Base-by-base conservation (phyloP, 1,140 invertebrate genomes). In the Brevipalpus yothersi region DNA sequence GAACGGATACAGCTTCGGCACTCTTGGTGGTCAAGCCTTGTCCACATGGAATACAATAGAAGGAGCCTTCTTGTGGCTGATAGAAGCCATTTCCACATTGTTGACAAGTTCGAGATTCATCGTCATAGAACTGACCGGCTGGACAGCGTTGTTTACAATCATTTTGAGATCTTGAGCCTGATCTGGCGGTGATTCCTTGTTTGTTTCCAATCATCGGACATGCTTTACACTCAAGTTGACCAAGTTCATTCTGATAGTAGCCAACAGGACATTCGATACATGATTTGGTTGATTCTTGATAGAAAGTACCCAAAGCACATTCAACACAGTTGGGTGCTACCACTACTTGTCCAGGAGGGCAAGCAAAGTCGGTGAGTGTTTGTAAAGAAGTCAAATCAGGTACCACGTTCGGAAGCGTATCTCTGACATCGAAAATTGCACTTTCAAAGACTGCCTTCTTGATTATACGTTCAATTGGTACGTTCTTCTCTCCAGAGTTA, bases 41-140 rank as follows among this genome's bases (percentile, higher is more conserved):
- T 3, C 86, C 85, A 69, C 91, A 95, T 1, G 91, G 75, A 41
- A 83, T 72, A 66, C 91, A 95, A 9, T 80, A 77, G 73, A 95
- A 95, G 47, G 87, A 81, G 0, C 91, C 91, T 72, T 91, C 86
- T 53, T 80, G 78, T 0, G 89, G 79, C 69, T 95, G 91, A 70
- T 84, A 95, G 69, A 89, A 90, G 9, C 91, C 91, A 68, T 92
- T 86, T 9, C 90, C 90, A 69, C 91, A 96, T 58, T 82, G 83
- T 47, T 84, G 76, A 68, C 91, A 96, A 0, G 87, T 72, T 23
- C 84, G 84, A 1, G 81, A 79, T 31, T 80, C 78, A 40, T 85
- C 82, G 68, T 92, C 86, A 70, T 86, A 92, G 69, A 83, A 92
- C 73, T 89, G 87, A 57, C 89, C 88, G 63, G 86, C 82, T 8